A percentile compares a stretch with the other conserved stretches of the same genome.
Evolutionary conservation across 1,140 invertebrate genomes (phyloP).

Genomic region (Caenorhabditis remanei): DNA sequence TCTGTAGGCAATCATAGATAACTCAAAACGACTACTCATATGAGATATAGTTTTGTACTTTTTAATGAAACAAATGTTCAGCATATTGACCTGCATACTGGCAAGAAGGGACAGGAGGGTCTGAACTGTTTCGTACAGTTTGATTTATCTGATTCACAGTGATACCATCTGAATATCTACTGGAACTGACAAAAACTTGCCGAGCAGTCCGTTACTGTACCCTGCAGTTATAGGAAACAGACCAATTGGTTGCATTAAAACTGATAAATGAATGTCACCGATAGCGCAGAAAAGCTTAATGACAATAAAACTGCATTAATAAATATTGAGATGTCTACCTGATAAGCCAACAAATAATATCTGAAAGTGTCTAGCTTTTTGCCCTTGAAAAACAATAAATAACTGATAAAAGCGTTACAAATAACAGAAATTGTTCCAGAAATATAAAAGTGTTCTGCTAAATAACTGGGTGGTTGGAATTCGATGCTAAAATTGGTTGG

Average conservation of each 20-base stretch:
- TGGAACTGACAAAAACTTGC: neutral
- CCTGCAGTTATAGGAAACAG: slow-evolving; percentile 5
- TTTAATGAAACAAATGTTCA: slow-evolving; percentile 10
- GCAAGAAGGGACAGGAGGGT: neutral
- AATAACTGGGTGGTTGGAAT: neutral
- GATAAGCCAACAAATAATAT: neutral
- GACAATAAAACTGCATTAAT: neutral
- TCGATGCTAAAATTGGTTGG: neutral
- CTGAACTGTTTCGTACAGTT: neutral
- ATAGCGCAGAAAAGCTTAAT: neutral
- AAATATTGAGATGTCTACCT: neutral
- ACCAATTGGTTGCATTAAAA: slow-evolving; percentile 15
- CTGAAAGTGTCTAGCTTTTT: neutral
- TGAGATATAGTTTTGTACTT: neutral
- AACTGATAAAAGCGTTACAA: neutral
- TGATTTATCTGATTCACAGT: neutral
- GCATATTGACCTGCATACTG: neutral
- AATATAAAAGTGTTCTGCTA: neutral
- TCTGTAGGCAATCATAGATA: neutral
- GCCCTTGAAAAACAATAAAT: neutral
- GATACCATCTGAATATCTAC: slow-evolving; percentile 12
- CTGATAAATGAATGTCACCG: neutral
- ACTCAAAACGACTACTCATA: neutral
- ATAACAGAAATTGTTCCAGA: neutral
- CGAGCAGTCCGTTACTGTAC: neutral